Percentiles rank a stretch among this genome's conserved stretches.
Conservation (phyloP, 2,797 vertebrate genomes). For the Mus spretus region DNA sequence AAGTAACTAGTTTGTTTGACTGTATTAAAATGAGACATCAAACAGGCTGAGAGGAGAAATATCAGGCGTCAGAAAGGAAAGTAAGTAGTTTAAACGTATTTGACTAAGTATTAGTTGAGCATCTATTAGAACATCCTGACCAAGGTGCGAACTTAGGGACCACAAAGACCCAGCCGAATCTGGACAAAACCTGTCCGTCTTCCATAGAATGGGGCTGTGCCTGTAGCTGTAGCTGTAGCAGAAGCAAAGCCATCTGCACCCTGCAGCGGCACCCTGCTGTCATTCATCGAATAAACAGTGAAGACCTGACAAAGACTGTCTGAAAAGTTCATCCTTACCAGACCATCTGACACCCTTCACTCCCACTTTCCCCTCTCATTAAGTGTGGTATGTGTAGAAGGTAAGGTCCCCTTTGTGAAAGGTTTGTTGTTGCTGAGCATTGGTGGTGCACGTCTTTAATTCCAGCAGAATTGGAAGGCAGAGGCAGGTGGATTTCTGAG, state of each 20-base stretch:
- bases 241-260: neutral
- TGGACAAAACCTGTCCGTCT: neutral
- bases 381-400: neutral
- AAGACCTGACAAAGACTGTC: neutral
- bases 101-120: neutral
- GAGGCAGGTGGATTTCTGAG: no score
- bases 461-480: no score
- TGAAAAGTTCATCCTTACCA: neutral
- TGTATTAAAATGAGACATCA: neutral
- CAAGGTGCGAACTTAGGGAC: neutral
- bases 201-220: neutral
- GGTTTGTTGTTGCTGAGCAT: neutral
- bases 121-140: neutral
- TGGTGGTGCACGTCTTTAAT: no score
- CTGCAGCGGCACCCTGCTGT: neutral
- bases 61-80: neutral
- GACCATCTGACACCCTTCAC: neutral
- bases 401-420: neutral
- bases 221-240: fast-evolving
- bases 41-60: neutral
- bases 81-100: neutral
- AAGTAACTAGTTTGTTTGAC: neutral
- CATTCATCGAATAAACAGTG: neutral
- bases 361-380: neutral
- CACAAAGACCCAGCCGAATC: neutral